Base-by-base conservation (phyloP, 1,140 invertebrate species). In the Cotesia glomerata region DNA sequence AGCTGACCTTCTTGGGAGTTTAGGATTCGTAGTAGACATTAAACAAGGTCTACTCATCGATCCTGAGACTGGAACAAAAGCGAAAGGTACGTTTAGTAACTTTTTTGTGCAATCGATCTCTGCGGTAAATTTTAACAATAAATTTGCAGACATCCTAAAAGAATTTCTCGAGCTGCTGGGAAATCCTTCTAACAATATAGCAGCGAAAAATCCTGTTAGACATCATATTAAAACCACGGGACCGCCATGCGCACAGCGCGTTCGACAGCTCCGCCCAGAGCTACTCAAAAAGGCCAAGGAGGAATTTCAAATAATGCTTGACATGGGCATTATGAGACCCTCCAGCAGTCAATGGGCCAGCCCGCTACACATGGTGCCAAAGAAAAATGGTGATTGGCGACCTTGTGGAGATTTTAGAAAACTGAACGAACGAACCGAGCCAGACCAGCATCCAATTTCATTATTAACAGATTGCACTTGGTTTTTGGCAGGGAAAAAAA, bases 291-390 rank as follows among this genome's bases (percentile, higher is more conserved):
- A 65, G 3, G 76, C 77, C 4, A 73, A 78, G 59, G 58, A 73
- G n/a, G 75, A 80, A 65, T 80, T 85, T 51, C 26, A 79, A 32
- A 26, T 32, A 7, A 72, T 86, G 76, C 62, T 75, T 5, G 72
- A 79, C 26, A 16, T 63, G 13, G 78, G 77, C 8, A 76, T 83
- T 7, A 73, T 77, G 18, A 71, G 81, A 4, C 81, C 80, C 1
- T 83, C 82, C 3, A 78, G 56, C 13, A 85, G 84, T 64, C 73
- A 82, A 11, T 89, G 84, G 83, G 79, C 82, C 9, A 80, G 78
- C 32, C 83, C 84, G n/a, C 56, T 86, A 16, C 82, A 87, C 64
- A 76, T 88, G 72, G 83, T 82, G 0, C 75, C 75, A 7, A 88
- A 89, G 73, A 77, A 77, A 64, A 74, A 76, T 65, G 84, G 82